Evolutionary conservation across 2,888 invertebrate genomes (phyloP).

Genomic region (Drymonia ruficornis): DNA sequence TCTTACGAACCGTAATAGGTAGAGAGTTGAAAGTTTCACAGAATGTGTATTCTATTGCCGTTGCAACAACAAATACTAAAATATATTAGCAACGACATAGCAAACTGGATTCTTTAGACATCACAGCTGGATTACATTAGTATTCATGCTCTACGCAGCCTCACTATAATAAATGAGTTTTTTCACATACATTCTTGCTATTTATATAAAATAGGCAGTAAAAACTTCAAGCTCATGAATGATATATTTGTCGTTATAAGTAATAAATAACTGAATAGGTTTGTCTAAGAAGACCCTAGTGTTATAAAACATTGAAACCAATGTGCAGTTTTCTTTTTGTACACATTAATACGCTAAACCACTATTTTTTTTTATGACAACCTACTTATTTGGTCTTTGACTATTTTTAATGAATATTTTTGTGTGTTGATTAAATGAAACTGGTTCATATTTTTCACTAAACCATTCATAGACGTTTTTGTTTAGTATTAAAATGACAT

Average conservation of each 20-base stretch:
- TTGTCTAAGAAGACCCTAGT: too few relatives aligned
- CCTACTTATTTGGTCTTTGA: too few relatives aligned
- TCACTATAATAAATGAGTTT: constrained; percentile 14
- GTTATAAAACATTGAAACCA: neutral
- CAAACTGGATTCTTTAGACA: constrained; percentile 7
- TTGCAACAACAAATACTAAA: constrained; percentile 3
- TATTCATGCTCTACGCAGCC: constrained; percentile 15
- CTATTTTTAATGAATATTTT: neutral
- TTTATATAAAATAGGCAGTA: too few relatives aligned
- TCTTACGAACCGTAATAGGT: too few relatives aligned
- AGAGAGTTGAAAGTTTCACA: too few relatives aligned
- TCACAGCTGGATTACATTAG: constrained; percentile 9
- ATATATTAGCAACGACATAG: constrained; percentile 18
- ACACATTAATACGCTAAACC: neutral
- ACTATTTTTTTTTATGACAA: too few relatives aligned
- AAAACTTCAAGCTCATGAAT: too few relatives aligned
- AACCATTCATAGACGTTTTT: too few relatives aligned
- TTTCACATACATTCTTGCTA: neutral
- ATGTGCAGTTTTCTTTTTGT: neutral
- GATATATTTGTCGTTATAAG: too few relatives aligned
- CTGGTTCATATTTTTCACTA: neutral
- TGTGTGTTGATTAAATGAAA: neutral
- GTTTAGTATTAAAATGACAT: too few relatives aligned
- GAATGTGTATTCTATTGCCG: too few relatives aligned
- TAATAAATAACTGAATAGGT: too few relatives aligned